A percentile compares a stretch with the other conserved stretches of the same genome.
Evolutionary conservation across 1,140 invertebrate species (phyloP).

Genomic region (Heliothis subflexa): DNA sequence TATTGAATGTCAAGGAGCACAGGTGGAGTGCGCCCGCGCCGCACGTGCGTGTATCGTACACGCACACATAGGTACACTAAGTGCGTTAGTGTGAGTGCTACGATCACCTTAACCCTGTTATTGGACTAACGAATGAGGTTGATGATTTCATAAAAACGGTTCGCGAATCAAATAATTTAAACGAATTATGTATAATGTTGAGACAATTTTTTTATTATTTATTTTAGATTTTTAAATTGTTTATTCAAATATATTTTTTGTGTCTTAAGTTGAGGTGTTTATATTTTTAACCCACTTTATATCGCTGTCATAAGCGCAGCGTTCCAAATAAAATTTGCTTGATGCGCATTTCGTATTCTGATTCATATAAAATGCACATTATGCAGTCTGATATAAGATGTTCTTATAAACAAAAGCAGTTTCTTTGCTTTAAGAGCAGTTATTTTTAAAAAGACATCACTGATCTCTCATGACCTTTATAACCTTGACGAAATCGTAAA

Average conservation of each 20-base stretch:
- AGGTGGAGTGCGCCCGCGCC: constrained; percentile 40
- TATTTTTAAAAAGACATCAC: background rate
- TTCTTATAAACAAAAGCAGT: background rate
- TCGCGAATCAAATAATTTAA: too few relatives aligned
- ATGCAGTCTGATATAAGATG: too few relatives aligned
- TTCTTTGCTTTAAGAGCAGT: background rate
- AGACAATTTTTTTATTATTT: too few relatives aligned
- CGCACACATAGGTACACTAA: background rate
- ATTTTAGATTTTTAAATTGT: too few relatives aligned
- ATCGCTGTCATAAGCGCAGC: too few relatives aligned
- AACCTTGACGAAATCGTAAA: background rate
- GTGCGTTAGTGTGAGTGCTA: background rate
- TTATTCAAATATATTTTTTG: too few relatives aligned
- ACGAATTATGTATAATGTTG: too few relatives aligned
- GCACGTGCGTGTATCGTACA: constrained; percentile 24
- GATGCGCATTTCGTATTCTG: too few relatives aligned
- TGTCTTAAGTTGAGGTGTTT: too few relatives aligned
- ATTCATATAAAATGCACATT: too few relatives aligned
- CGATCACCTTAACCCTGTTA: constrained; percentile 33
- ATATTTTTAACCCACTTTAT: too few relatives aligned
- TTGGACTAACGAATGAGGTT: constrained; percentile 1
- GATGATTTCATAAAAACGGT: background rate
- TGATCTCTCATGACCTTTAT: constrained; percentile 2
- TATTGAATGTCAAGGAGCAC: constrained; percentile 42
- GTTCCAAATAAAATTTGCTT: too few relatives aligned